phyloP scores from a whole-genome alignment of 2,113 vertebrate genomes.

The Abramis brama region DNA sequence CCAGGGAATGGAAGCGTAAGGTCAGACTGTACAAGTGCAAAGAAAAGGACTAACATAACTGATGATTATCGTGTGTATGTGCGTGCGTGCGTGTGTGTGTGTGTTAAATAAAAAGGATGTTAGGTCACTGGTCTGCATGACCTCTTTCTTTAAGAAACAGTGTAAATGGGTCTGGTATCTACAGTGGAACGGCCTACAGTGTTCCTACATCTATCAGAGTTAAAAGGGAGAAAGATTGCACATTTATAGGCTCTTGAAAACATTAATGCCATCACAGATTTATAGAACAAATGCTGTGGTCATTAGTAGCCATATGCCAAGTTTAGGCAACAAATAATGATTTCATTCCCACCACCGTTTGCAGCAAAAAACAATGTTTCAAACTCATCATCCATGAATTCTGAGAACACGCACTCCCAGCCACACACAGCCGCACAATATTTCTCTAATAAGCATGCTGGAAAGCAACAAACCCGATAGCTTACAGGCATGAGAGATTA shows the following conservation, averaged over 20 bases:
- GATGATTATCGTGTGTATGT: slow-evolving; percentile 19
- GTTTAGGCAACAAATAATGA: neutral
- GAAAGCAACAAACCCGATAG: slow-evolving; percentile 24
- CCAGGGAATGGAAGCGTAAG: slow-evolving; percentile 44
- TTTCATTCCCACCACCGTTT: slow-evolving; percentile 12
- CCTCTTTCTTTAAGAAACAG: neutral
- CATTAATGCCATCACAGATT: slow-evolving; percentile 28
- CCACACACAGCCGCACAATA: slow-evolving; percentile 27
- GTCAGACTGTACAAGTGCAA: slow-evolving; percentile 45
- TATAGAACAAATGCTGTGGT: slow-evolving; percentile 27
- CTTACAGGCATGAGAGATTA: slow-evolving; percentile 44
- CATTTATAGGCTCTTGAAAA: slow-evolving; percentile 15
- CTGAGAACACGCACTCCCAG: neutral
- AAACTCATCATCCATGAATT: slow-evolving; percentile 27
- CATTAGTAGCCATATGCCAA: slow-evolving; percentile 33
- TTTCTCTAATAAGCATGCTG: slow-evolving; percentile 42
- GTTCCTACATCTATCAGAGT: neutral
- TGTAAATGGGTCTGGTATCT: neutral
- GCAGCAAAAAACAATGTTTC: neutral
- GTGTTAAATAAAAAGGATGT: slow-evolving; percentile 7
- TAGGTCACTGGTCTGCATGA: neutral
- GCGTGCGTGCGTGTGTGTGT: neutral
- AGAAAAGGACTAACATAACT: slow-evolving; percentile 29
- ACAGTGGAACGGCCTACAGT: neutral
- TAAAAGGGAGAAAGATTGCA: neutral